Conservation (phyloP, 2,888 invertebrate genomes). For the Dicyrtoma fusca region DNA sequence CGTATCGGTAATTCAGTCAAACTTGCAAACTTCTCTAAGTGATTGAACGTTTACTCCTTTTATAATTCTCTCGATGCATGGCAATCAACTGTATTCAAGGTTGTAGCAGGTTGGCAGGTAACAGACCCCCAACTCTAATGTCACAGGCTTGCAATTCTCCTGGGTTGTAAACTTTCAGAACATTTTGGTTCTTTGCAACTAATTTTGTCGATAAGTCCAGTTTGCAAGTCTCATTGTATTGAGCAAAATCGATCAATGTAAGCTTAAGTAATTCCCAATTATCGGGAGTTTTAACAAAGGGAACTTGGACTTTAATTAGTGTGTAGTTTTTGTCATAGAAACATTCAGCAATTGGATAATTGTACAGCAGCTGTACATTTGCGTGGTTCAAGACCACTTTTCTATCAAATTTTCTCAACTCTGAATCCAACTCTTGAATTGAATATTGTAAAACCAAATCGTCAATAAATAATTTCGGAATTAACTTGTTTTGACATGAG, state of each 20-base stretch:
- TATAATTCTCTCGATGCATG: conserved; percentile 14
- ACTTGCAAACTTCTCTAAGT: conserved; percentile 2
- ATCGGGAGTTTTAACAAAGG: background rate
- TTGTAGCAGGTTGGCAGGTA: background rate
- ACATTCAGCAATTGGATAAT: conserved; percentile 1
- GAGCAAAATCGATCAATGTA: conserved; percentile 6
- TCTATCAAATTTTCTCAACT: background rate
- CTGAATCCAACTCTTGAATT: background rate
- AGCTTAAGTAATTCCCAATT: conserved; percentile 16
- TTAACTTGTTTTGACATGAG: background rate
- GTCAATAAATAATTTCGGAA: background rate
- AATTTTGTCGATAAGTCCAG: conserved; percentile 5
- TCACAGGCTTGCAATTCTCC: conserved; percentile 1
- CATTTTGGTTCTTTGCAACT: background rate
- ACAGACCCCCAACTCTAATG: background rate
- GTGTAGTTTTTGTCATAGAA: background rate
- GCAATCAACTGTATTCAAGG: background rate
- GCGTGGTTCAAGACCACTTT: background rate
- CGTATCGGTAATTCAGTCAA: background rate
- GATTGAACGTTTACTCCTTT: background rate
- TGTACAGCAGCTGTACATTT: background rate
- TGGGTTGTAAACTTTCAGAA: background rate
- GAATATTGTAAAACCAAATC: background rate
- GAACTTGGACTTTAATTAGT: conserved; percentile 17
- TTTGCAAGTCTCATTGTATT: background rate